Evolutionary conservation across 2,888 invertebrate genomes (phyloP).

Genomic region (Drosophila heteroneura): DNA sequence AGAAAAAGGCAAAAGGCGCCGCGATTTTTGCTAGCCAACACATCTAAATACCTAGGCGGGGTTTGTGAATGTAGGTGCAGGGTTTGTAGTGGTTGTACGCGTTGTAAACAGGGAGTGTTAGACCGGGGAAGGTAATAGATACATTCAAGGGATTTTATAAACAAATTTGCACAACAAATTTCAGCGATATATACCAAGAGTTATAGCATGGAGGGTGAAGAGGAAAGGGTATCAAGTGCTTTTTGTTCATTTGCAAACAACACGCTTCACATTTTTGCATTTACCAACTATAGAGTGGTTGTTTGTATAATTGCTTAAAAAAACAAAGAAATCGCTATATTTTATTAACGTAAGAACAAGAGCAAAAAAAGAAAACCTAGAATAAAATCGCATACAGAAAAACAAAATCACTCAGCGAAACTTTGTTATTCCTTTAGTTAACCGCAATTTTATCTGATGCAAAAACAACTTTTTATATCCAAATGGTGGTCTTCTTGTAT

Average conservation of each 20-base stretch:
- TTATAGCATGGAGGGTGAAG: background rate
- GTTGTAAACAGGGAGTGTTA: background rate
- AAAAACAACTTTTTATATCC: background rate
- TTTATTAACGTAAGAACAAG: background rate
- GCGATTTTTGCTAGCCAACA: conserved; percentile 50
- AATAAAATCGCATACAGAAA: background rate
- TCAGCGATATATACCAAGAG: conserved; percentile 27
- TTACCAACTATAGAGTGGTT: conserved; percentile 14
- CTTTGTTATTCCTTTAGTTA: background rate
- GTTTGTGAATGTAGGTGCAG: background rate
- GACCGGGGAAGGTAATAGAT: conserved; percentile 2
- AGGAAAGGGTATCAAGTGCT: conserved; percentile 13
- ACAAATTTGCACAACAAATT: conserved; percentile 63
- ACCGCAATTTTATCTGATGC: background rate
- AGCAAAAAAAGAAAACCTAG: background rate
- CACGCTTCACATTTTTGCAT: conserved; percentile 58
- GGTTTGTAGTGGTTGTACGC: background rate
- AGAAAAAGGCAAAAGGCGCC: conserved; percentile 25
- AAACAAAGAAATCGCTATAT: conserved; percentile 5
- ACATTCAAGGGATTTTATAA: conserved; percentile 56
- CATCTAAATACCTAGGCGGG: conserved; percentile 62
- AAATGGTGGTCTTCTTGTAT: background rate
- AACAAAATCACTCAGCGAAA: background rate
- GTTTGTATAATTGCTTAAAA: conserved; percentile 58
- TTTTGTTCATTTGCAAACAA: conserved; percentile 49